Base-by-base conservation (phyloP, 2,888 invertebrate species). In the Nineta flava region DNA sequence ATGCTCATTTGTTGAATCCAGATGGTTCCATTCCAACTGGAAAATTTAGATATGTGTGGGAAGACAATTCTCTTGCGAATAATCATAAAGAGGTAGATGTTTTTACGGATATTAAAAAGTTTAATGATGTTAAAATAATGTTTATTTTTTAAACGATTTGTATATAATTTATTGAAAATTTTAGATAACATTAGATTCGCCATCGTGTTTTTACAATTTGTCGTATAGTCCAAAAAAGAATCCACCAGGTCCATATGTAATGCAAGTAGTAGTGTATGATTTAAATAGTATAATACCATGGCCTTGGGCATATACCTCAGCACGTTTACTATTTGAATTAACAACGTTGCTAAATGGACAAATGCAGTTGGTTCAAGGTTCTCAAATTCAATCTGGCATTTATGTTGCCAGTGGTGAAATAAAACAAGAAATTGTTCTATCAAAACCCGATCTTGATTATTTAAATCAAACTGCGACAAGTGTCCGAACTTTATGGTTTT, bases 401-500 rank as follows among this genome's bases (percentile, higher is more conserved):
- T 87, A 72, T 65, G 77, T 87, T 0, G 80, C 85, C 1, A 80
- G 78, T 10, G 69, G 72, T 49, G 65, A 70, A 52, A 76, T 81
- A 1, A 65, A 65, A 46, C 81, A 82, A 57, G 66, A 65, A 46
- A 67, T 87, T 40, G 61, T 65, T 40, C 59, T 88, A 12, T 73
- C 73, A 2, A 63, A 73, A 19, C 71, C 75, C 15, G 87, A 88
- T 62, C 58, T 69, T 34, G 64, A 73, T 47, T 85, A 72, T 62
- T 62, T 87, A 17, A 61, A 60, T 15, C 62, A 61, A 21, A 66
- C 71, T 50, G 74, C 77, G 2, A 74, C 75, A 4, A 67, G 63
- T 9, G 67, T 83, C 12, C 63, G 74, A 21, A 81, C 83, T 0
- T 83, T 77, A 62, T 88, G 88, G 88, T 87, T 86, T 59, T 72